phyloP scores from a whole-genome alignment of 2,113 vertebrate species.

The Petaurus breviceps region DNA sequence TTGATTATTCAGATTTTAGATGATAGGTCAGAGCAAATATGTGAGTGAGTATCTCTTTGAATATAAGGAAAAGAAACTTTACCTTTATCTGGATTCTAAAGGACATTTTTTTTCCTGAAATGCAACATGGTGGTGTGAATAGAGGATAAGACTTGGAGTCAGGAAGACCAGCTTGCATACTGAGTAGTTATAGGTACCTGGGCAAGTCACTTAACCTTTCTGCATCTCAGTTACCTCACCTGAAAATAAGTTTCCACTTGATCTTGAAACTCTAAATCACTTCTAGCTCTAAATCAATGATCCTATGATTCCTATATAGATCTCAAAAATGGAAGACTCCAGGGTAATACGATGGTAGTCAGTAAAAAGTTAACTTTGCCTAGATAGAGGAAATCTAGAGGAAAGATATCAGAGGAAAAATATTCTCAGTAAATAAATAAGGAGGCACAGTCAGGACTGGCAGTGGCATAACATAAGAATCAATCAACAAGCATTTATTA shows the following conservation, averaged over 20 bases:
- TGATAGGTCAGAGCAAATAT: neutral
- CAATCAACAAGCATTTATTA: neutral
- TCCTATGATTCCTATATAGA: neutral
- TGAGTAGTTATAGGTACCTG: neutral
- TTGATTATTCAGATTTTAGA: neutral
- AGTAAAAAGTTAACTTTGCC: neutral
- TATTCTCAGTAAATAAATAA: neutral
- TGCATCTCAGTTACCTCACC: neutral
- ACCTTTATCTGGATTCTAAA: conserved; percentile 17
- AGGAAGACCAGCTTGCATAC: neutral
- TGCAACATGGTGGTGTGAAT: neutral
- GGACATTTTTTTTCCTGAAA: neutral
- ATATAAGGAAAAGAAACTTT: neutral
- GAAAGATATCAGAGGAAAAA: neutral
- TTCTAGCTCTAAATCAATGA: neutral
- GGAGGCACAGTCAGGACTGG: neutral
- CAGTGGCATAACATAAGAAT: neutral
- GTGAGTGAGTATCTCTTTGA: conserved; percentile 29
- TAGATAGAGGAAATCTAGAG: neutral
- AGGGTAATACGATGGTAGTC: neutral
- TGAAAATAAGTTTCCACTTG: neutral
- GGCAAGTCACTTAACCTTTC: neutral
- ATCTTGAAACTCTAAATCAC: neutral
- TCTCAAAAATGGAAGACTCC: neutral
- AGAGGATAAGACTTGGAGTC: neutral